phyloP scores from a whole-genome alignment of 1,140 invertebrate genomes.

The Paraescarpia echinospica region DNA sequence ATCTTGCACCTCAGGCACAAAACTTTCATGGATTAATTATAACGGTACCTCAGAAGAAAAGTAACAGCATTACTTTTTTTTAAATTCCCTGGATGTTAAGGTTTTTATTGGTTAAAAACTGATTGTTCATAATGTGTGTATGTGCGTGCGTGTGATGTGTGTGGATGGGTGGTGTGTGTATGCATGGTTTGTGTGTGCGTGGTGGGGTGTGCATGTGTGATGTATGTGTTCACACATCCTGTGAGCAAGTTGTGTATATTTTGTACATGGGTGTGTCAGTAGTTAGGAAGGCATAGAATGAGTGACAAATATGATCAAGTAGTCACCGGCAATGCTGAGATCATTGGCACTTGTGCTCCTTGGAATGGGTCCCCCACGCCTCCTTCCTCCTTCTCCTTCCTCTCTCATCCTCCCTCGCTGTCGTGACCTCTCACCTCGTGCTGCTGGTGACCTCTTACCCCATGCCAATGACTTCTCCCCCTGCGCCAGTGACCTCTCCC shows the following conservation, averaged over 20 bases:
- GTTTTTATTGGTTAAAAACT: too few relatives aligned
- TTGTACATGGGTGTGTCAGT: background rate
- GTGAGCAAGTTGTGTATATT: background rate
- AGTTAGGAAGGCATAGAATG: background rate
- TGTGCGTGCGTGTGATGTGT: too few relatives aligned
- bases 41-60: too few relatives aligned
- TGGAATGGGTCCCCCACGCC: background rate
- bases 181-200: conserved; percentile 3
- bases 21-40: too few relatives aligned
- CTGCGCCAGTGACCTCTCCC: background rate
- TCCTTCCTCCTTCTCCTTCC: background rate
- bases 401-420: background rate
- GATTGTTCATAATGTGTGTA: too few relatives aligned
- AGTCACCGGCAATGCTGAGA: background rate
- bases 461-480: background rate
- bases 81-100: too few relatives aligned
- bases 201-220: background rate
- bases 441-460: background rate
- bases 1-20: too few relatives aligned
- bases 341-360: background rate
- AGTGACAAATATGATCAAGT: background rate
- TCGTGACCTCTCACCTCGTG: background rate
- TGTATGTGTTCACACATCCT: background rate
- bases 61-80: too few relatives aligned
- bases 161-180: background rate